These are phyloP conservation scores for Ceryle rudis DNA, from an alignment of 2,797 vertebrate genomes.

Conservation along the genomic window DNA sequence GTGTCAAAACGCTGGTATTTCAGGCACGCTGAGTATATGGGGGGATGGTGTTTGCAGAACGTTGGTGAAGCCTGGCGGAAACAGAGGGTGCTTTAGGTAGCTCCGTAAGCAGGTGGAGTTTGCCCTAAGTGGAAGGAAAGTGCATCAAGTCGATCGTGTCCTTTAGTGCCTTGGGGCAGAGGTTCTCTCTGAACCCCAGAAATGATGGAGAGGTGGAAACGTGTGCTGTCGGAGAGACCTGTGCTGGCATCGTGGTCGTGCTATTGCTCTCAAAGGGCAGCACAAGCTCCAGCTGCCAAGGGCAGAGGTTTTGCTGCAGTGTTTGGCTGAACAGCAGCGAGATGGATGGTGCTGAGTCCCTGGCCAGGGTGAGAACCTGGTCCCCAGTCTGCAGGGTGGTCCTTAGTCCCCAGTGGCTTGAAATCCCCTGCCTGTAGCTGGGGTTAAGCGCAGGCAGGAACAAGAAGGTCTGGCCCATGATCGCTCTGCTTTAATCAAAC, in stretches of 20 bases:
- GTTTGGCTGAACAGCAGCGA: background rate
- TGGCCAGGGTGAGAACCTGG: background rate
- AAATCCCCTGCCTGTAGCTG: background rate
- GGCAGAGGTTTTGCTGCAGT: background rate
- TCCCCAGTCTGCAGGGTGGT: background rate
- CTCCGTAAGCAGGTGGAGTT: background rate
- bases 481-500: background rate
- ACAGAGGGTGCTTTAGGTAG: background rate
- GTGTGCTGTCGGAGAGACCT: background rate
- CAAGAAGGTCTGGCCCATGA: background rate
- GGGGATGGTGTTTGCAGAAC: background rate
- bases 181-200: background rate
- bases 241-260: accelerated
- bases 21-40: background rate
- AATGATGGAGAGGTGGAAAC: background rate
- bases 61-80: background rate
- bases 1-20: background rate
- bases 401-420: background rate
- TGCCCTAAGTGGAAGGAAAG: background rate
- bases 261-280: background rate
- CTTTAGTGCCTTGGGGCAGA: background rate
- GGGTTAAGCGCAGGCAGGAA: background rate
- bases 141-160: accelerated
- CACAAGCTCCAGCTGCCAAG: background rate
- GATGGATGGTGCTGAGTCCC: background rate